Base-by-base conservation (phyloP, 1,140 invertebrate species). In the Cyclargus thomasi region DNA sequence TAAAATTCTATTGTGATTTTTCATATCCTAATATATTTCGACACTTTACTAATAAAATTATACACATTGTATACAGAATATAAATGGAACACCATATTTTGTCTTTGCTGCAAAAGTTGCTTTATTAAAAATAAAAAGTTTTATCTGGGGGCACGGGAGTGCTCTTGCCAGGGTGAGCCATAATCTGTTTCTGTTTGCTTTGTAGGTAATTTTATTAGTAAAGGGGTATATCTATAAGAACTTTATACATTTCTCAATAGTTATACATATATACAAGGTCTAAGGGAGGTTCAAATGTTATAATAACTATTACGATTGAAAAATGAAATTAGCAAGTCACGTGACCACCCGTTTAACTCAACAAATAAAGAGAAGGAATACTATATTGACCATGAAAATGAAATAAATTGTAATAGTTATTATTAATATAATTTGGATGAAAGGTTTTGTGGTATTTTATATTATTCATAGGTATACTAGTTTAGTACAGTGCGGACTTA, bases 1-100 rank as follows among this genome's bases (percentile, higher is more conserved):
- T 59, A 20, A 59, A 59, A 59, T 59, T 59, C 55, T 59, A 59
- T 59, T 59, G 55, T 59, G 55, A 59, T 59, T 59, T 21, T 59
- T 59, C 55, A 59, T 59, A 59, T 59, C 55, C 18, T 59, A 20
- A 20, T 47, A 47, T 47, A 47, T 29, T 7, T 29, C 5, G 0
- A 29, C 7, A 20, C 53, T 55, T 55, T 20, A 55, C 53, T 29
- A 29, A 29, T 29, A 29, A 29, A 29, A 29, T 29, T 7, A 29
- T 8, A 4, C 5, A 29, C 29, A 29, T 29, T 29, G 29, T 29
- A 3, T 29, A 29, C 29, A 5, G 0, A 29, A 8, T 7, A 29
- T 8, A 7, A 29, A 29, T 7, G 29, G 5, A 7, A 29, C 29
- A 29, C 1, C 29, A 29, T 29, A 8, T 29, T 29, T 29, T 29